Evolutionary conservation across 2,113 vertebrate genomes (phyloP).

Genomic region (Corynorhinus townsendii): DNA sequence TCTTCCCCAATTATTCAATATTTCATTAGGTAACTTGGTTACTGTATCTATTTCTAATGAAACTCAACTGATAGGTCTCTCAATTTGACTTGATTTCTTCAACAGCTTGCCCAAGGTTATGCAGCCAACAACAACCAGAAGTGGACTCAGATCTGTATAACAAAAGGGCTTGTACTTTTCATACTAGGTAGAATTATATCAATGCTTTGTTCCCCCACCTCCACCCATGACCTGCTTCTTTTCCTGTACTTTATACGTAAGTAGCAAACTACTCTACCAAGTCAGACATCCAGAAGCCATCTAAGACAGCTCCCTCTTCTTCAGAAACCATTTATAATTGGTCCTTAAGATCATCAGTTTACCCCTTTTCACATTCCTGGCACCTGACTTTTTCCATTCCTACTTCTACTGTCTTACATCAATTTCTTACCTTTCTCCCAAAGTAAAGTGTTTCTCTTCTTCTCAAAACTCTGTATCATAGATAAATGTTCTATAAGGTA

Average conservation of each 20-base stretch:
- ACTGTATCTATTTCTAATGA: neutral
- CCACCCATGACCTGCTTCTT: neutral
- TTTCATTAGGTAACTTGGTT: conserved; percentile 34
- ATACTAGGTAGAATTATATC: neutral
- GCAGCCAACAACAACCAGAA: neutral
- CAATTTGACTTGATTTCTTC: neutral
- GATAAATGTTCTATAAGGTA: neutral
- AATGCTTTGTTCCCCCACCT: neutral
- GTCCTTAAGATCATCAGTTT: neutral
- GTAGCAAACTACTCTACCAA: neutral
- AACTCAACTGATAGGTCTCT: neutral
- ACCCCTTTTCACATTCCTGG: neutral
- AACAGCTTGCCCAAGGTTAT: neutral
- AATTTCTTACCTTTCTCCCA: neutral
- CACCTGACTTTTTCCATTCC: neutral
- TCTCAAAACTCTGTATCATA: neutral
- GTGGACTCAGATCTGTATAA: neutral
- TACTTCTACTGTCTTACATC: neutral
- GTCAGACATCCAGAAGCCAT: neutral
- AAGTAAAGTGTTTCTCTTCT: neutral
- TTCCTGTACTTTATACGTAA: neutral
- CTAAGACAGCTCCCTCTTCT: neutral
- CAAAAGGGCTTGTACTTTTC: neutral
- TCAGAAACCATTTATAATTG: neutral
- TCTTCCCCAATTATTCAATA: neutral